These are phyloP conservation scores for Odobenus rosmarus DNA, from an alignment of 2,113 vertebrate species.

Conservation along the genomic window DNA sequence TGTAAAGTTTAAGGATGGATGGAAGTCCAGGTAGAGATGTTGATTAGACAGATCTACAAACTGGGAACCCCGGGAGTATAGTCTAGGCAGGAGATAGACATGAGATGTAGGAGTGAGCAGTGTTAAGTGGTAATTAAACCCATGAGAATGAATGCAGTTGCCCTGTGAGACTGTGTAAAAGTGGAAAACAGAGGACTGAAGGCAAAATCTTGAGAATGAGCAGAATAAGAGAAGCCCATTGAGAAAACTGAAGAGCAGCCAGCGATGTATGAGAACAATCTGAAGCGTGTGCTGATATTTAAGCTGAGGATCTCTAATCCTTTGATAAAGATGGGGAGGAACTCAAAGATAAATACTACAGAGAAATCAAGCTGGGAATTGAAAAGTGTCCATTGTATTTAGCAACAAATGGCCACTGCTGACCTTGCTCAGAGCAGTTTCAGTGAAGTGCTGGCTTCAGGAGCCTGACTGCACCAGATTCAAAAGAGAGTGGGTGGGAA, in stretches of 20 bases:
- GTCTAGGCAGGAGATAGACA: background rate
- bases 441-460: background rate
- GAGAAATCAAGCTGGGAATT: background rate
- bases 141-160: background rate
- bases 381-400: background rate
- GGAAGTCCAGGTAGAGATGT: background rate
- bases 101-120: background rate
- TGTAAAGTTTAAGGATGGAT: background rate
- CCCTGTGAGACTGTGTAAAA: background rate
- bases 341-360: background rate
- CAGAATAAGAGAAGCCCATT: background rate
- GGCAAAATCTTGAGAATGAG: slow-evolving; percentile 17
- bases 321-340: background rate
- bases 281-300: background rate
- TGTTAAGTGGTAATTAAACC: background rate
- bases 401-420: background rate
- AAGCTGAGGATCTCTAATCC: background rate
- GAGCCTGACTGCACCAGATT: background rate
- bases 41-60: background rate
- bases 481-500: background rate
- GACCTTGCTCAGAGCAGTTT: background rate
- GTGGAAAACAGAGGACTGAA: background rate
- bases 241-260: background rate
- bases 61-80: fast-evolving
- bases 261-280: background rate